A percentile compares a stretch with the other conserved stretches of the same genome.
Evolutionary conservation across 1,140 invertebrate species (phyloP).

Genomic region (Magallana gigas): DNA sequence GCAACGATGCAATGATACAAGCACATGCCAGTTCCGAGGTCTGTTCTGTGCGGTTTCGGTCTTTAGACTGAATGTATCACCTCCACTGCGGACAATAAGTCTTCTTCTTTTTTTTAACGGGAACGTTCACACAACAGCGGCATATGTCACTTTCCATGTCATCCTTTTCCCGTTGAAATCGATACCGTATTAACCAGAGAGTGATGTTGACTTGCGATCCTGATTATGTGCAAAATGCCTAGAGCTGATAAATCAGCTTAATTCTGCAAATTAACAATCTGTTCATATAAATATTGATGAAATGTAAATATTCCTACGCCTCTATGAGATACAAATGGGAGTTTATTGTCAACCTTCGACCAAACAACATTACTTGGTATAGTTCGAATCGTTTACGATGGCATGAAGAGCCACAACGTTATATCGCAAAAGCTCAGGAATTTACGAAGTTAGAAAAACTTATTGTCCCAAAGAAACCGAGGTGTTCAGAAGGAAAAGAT

Average conservation of each 20-base stretch:
- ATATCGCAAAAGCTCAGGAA: too few species aligned
- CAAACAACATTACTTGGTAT: background rate
- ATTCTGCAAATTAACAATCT: slow-evolving; percentile 34
- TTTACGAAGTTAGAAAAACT: too few species aligned
- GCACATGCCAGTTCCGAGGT: background rate
- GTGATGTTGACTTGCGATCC: background rate
- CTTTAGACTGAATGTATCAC: background rate
- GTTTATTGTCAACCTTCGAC: slow-evolving; percentile 6
- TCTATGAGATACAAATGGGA: slow-evolving; percentile 23
- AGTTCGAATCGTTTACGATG: too few species aligned
- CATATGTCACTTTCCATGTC: slow-evolving; percentile 6
- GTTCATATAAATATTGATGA: slow-evolving; percentile 34
- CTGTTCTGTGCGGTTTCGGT: background rate
- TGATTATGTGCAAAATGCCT: slow-evolving; percentile 16
- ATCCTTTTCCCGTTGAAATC: slow-evolving; percentile 11
- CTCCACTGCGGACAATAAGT: background rate
- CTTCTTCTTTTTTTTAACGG: background rate
- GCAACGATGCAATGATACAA: too few species aligned
- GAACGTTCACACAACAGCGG: background rate
- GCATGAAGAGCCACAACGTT: too few species aligned
- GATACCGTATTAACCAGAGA: slow-evolving; percentile 20
- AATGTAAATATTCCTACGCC: slow-evolving; percentile 23
- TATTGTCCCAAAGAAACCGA: too few species aligned
- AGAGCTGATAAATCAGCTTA: slow-evolving; percentile 32
- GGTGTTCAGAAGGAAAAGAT: background rate